phyloP scores from a whole-genome alignment of 2,888 invertebrate genomes.

The Emmelina monodactyla region DNA sequence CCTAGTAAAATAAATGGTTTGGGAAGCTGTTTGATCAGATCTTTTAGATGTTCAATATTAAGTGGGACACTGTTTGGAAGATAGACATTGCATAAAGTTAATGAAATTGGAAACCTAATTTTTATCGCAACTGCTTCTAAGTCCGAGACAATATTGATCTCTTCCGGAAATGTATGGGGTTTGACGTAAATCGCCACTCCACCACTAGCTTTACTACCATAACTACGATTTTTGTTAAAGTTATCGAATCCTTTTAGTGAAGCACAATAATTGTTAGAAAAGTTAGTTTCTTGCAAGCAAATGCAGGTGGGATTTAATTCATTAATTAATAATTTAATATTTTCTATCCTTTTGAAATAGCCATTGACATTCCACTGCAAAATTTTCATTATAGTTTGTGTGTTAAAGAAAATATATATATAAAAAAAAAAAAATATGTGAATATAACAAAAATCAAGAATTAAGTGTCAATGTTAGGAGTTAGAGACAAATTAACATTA shows the following conservation, averaged over 20 bases:
- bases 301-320: constrained; percentile 5
- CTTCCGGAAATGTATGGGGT: not conserved
- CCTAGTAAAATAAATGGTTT: not conserved
- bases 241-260: constrained; percentile 6
- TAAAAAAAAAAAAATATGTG: no score
- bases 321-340: constrained; percentile 6
- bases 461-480: no score
- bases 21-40: constrained; percentile 68
- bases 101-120: constrained; percentile 5
- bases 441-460: no score
- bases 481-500: no score
- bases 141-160: not conserved
- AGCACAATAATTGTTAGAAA: constrained; percentile 6
- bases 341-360: constrained; percentile 7
- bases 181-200: not conserved
- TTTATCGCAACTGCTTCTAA: constrained; percentile 8
- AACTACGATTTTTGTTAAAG: constrained; percentile 17
- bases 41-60: constrained; percentile 7
- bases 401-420: not conserved
- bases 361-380: constrained; percentile 2
- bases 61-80: constrained; percentile 12
- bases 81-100: constrained; percentile 11
- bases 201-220: constrained; percentile 59
- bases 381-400: not conserved
- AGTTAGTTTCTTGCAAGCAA: constrained; percentile 13